Evolutionary conservation across 92 coral and sea anemone species (phyloP).

Genomic region (Umimayanthus kanabou): DNA sequence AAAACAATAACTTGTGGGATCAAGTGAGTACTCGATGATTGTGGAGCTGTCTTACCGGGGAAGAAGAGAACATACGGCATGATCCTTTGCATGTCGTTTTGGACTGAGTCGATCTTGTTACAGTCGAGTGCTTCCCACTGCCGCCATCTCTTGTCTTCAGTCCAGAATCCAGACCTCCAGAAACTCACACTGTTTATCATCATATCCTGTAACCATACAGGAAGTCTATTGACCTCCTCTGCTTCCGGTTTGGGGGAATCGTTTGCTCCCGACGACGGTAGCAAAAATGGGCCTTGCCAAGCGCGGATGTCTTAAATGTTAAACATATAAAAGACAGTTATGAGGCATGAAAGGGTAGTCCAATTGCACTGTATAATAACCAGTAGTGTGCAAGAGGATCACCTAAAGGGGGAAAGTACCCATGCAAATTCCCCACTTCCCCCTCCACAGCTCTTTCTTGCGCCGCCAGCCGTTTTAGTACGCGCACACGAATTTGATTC

Average conservation of each 20-base stretch:
- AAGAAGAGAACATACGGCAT: conserved; percentile 77
- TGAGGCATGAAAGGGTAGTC: neutral
- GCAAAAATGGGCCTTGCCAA: conserved; percentile 74
- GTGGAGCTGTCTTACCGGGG: conserved; percentile 63
- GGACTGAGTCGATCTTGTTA: conserved; percentile 84
- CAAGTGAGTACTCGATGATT: neutral
- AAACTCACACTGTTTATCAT: conserved; percentile 75
- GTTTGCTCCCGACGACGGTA: conserved; percentile 18
- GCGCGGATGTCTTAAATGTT: conserved; percentile 40
- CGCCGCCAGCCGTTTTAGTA: too few relatives aligned
- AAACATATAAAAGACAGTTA: neutral
- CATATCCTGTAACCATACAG: conserved; percentile 77
- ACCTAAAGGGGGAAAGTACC: too few relatives aligned
- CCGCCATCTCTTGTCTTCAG: conserved; percentile 82
- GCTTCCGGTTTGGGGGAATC: conserved; percentile 39
- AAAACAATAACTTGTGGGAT: neutral
- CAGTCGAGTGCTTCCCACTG: conserved; percentile 94
- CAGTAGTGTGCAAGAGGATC: too few relatives aligned
- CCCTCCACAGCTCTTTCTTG: too few relatives aligned
- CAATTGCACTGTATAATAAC: too few relatives aligned
- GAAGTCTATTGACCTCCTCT: conserved; percentile 57
- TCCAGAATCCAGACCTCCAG: conserved; percentile 93
- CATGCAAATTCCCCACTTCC: too few relatives aligned
- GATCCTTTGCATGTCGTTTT: conserved; percentile 83
- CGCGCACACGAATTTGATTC: too few relatives aligned